Conservation (phyloP, 2,797 vertebrate genomes). For the Anomalospiza imberbis region DNA sequence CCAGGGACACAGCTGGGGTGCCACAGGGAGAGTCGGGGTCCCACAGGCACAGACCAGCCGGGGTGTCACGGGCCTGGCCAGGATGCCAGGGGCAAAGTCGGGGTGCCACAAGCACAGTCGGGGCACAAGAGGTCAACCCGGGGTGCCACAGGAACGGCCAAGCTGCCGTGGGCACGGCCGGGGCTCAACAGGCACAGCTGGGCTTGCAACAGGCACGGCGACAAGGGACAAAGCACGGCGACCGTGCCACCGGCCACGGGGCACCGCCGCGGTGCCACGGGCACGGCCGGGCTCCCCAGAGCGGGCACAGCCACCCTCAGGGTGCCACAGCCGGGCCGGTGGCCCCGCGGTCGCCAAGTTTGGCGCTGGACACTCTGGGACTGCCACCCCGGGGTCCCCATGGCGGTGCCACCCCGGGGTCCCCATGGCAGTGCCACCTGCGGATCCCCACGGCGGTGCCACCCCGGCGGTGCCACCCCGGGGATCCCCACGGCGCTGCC, state of each 20-base stretch:
- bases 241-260: not conserved
- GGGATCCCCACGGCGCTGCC: not conserved
- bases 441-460: not conserved
- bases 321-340: too few relatives aligned
- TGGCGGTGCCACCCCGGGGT: not conserved
- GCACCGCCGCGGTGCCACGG: too few relatives aligned
- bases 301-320: too few relatives aligned
- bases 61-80: too few relatives aligned
- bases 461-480: not conserved
- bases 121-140: not conserved
- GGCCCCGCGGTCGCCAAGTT: not conserved
- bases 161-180: rapidly evolving
- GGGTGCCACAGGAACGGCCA: not conserved
- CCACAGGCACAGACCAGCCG: not conserved
- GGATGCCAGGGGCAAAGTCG: not conserved
- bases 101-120: not conserved
- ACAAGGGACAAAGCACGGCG: not conserved
- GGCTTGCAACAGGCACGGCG: not conserved
- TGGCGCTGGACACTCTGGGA: rapidly evolving
- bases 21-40: rapidly evolving
- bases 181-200: not conserved
- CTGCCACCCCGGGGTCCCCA: not conserved
- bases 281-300: not conserved
- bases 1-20: not conserved
- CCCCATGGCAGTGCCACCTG: not conserved